phyloP scores from a whole-genome alignment of 2,888 invertebrate genomes.

The Melanostoma mellinum region DNA sequence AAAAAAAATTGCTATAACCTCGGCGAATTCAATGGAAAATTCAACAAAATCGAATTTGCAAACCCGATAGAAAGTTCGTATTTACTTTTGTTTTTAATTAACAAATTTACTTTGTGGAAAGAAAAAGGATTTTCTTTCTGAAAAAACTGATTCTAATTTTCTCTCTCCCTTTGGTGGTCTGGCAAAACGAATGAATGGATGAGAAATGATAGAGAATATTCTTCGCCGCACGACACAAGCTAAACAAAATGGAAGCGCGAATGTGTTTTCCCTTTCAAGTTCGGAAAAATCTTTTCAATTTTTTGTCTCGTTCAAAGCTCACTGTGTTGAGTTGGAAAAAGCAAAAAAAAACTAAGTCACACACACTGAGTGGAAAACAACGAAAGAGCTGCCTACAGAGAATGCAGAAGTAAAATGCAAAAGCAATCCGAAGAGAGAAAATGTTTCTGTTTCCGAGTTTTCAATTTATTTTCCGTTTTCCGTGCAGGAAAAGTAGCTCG shows the following conservation, averaged over 20 bases:
- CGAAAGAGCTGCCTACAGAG: conserved; percentile 22
- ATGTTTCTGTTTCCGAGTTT: conserved; percentile 17
- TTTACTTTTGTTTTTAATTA: no score
- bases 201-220: conserved; percentile 57
- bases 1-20: neutral
- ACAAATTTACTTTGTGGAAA: neutral
- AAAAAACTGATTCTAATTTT: neutral
- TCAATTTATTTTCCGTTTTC: conserved; percentile 36
- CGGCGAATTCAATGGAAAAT: conserved; percentile 26
- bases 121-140: conserved; percentile 8
- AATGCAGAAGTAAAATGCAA: conserved; percentile 24
- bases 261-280: conserved; percentile 66
- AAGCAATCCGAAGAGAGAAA: conserved; percentile 23
- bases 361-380: neutral
- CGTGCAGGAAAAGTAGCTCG: neutral
- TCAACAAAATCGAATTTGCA: conserved; percentile 2
- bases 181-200: conserved; percentile 58
- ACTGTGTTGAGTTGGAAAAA: conserved; percentile 45
- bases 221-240: conserved; percentile 51
- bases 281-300: conserved; percentile 45
- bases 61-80: neutral
- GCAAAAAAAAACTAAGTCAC: conserved; percentile 3
- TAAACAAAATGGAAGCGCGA: conserved; percentile 51
- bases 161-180: conserved; percentile 24
- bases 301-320: conserved; percentile 48